Evolutionary conservation across 2,113 vertebrate genomes (phyloP), one percentile per base, ranked within the genome.

Genomic region (Clinocottus analis): DNA sequence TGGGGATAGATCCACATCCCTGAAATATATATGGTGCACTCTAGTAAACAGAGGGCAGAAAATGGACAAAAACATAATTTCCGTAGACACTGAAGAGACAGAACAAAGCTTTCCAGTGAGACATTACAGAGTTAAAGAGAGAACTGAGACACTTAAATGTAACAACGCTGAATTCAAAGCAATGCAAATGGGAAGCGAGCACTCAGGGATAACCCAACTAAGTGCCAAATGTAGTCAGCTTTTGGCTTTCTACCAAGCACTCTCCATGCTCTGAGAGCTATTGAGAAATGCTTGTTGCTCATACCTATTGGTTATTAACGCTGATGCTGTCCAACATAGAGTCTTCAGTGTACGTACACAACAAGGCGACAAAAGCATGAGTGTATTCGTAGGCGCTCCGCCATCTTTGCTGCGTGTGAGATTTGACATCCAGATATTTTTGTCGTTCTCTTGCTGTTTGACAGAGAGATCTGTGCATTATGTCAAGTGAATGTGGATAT

Each of bases 81-180:
- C 33, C 39, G 35, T 56, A 43, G 45, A 56, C 55, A 58, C 45
- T 45, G 35, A 60, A 13, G 78, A 58, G 62, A 53, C 19, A 37
- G 23, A 74, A 61, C 27, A 62, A 69, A 81, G 29, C 47, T 58
- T 4, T 11, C 13, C 33, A 19, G 45, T 1, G 7, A 56, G 14
- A 70, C 25, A 63, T 61, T 16, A 73, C 19, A 55, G 43, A 69
- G 65, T 23, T n/a, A 62, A 76, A 59, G 53, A 62, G 67, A 59
- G 53, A 64, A 64, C 27, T 37, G 66, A 70, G 72, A 25, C 56
- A 35, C 47, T 80, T 35, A 7, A 72, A 47, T 39, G 49, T 23
- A 64, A 70, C 65, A 69, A 10, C 23, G 29, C 47, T 63, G 29
- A 6, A 62, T 75, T 81, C n/a, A 58, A 59, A 60, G 63, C 21